Evolutionary conservation across 2,113 vertebrate genomes (phyloP).

Genomic region (Rhombomys opimus): DNA sequence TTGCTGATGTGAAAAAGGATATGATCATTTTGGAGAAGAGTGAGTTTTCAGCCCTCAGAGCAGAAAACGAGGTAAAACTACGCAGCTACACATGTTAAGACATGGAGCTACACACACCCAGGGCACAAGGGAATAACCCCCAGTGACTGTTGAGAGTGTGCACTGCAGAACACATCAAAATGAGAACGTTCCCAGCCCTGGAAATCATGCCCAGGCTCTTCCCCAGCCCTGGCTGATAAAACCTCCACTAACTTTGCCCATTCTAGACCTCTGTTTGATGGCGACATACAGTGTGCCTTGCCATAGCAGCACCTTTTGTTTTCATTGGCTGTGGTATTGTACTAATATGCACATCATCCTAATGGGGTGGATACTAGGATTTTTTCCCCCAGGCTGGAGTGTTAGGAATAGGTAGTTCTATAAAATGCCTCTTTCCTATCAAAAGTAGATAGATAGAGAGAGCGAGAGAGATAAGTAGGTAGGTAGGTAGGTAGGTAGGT

Average conservation of each 20-base stretch:
- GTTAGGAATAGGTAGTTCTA: background rate
- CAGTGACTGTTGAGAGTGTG: accelerated
- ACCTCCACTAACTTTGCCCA: background rate
- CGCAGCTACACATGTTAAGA: background rate
- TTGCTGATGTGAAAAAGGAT: slow-evolving; percentile 95
- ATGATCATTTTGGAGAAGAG: slow-evolving; percentile 99
- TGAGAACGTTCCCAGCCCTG: accelerated
- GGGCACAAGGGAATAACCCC: background rate
- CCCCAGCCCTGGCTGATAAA: accelerated
- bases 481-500: background rate
- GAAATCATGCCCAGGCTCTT: background rate
- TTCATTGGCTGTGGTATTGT: background rate
- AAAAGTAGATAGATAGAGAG: background rate
- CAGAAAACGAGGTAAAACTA: slow-evolving; percentile 94
- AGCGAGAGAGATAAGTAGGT: background rate
- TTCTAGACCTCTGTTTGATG: background rate
- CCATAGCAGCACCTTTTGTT: background rate
- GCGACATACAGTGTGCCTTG: background rate
- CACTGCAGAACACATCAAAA: no score
- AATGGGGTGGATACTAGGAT: background rate
- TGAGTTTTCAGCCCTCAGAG: slow-evolving; percentile 95
- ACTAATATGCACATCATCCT: background rate
- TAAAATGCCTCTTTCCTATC: background rate
- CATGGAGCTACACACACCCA: accelerated
- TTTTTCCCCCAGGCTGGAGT: background rate